phyloP scores from a whole-genome alignment of 2,888 invertebrate genomes.

The Tipula unca region DNA sequence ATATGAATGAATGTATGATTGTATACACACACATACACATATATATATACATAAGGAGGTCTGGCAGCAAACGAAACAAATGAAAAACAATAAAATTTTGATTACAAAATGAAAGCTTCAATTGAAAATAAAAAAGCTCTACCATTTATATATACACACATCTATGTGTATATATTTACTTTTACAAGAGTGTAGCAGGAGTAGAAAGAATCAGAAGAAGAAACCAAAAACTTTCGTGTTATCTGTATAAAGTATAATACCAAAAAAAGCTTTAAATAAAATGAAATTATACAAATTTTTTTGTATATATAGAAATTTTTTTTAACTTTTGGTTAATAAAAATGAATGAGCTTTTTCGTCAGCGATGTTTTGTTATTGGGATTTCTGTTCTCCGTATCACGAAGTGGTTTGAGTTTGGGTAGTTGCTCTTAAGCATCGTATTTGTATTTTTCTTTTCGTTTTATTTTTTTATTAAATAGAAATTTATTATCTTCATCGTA shows the following conservation, averaged over 20 bases:
- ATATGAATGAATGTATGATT: neutral
- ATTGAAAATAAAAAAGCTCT: neutral
- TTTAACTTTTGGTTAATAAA: neutral
- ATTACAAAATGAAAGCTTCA: neutral
- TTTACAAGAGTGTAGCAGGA: neutral
- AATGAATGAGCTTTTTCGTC: neutral
- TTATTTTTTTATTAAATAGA: neutral
- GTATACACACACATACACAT: neutral
- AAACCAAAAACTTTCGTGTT: neutral
- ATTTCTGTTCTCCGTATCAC: neutral
- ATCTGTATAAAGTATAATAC: neutral
- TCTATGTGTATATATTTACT: no score
- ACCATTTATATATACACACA: neutral
- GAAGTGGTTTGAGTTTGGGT: neutral
- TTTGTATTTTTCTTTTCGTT: neutral
- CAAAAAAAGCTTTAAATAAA: neutral
- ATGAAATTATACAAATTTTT: neutral
- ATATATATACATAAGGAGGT: neutral
- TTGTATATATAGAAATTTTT: no score
- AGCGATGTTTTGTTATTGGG: neutral
- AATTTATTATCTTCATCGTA: neutral
- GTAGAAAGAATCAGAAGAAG: neutral
- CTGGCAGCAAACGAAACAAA: neutral
- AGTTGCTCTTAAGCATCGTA: neutral
- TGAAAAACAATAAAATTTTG: neutral